A percentile compares a stretch with the other conserved stretches of the same genome.
phyloP scores from a whole-genome alignment of 2,888 invertebrate species.

The Cyclophora albipunctata region DNA sequence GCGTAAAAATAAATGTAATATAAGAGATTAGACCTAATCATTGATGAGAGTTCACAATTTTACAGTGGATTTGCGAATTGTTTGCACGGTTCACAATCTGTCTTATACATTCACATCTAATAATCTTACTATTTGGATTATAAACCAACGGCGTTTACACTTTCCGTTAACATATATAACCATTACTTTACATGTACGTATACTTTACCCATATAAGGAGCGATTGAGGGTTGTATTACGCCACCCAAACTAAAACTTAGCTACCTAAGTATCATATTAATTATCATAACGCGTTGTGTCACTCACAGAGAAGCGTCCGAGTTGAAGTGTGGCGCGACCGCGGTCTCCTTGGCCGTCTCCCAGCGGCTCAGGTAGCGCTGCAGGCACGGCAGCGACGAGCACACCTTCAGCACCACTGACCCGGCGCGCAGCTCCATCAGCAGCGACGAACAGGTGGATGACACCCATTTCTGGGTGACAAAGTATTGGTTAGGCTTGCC shows the following conservation, averaged over 20 bases:
- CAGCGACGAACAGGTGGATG: conserved; percentile 84
- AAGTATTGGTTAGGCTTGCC: neutral
- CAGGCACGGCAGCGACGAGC: conserved; percentile 82
- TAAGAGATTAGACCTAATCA: no score
- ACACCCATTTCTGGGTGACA: conserved; percentile 80
- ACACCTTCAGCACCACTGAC: conserved; percentile 86
- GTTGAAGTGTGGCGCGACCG: conserved; percentile 83
- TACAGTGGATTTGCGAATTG: no score
- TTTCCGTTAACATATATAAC: neutral
- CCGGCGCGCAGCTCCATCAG: conserved; percentile 89
- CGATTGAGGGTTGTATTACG: no score
- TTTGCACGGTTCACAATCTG: no score
- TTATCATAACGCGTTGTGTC: neutral
- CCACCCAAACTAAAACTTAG: no score
- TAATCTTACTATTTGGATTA: no score
- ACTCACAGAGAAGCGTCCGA: conserved; percentile 77
- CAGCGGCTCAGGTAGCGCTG: conserved; percentile 71
- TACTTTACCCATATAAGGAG: no score
- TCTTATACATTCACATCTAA: neutral
- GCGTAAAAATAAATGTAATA: no score
- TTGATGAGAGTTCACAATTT: no score
- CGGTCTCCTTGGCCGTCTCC: conserved; percentile 78
- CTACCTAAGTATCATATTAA: no score
- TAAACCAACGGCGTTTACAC: neutral
- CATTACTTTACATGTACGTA: neutral